A percentile compares a stretch with the other conserved stretches of the same genome.
Evolutionary conservation across 1,140 invertebrate genomes (phyloP).

Genomic region (Drosophila rhopaloa): DNA sequence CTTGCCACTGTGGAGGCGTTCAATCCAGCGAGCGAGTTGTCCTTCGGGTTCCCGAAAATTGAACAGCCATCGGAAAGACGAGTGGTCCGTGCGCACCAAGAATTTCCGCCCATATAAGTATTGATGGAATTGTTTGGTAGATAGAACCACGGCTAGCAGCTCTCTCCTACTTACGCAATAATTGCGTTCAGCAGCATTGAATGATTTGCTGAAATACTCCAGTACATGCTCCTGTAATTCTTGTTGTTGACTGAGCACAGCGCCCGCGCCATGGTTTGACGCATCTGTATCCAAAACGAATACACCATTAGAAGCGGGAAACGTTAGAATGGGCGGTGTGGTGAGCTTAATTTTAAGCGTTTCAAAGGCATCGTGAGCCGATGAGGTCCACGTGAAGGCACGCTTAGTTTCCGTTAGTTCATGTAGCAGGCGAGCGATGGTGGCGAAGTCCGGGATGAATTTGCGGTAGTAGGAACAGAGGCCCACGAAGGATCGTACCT

Average conservation of each 20-base stretch:
- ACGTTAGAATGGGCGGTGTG: not conserved
- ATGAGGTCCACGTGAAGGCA: no score
- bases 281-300: not conserved
- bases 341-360: not conserved
- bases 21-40: not conserved
- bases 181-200: not conserved
- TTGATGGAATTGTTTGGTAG: not conserved
- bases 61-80: not conserved
- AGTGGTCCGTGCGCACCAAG: no score
- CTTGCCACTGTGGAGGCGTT: not conserved
- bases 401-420: not conserved
- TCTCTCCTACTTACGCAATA: slow-evolving; percentile 1
- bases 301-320: not conserved
- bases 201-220: not conserved
- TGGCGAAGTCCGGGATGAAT: not conserved
- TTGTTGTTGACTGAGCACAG: slow-evolving; percentile 1
- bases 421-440: not conserved
- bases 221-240: not conserved
- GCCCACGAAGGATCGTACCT: slow-evolving; percentile 14
- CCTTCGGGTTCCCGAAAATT: not conserved
- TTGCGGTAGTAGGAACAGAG: no score
- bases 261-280: not conserved
- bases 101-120: not conserved
- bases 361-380: no score
- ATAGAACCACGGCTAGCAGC: not conserved